Conservation (phyloP, 2,113 vertebrate species). For the Urocolius indicus region DNA sequence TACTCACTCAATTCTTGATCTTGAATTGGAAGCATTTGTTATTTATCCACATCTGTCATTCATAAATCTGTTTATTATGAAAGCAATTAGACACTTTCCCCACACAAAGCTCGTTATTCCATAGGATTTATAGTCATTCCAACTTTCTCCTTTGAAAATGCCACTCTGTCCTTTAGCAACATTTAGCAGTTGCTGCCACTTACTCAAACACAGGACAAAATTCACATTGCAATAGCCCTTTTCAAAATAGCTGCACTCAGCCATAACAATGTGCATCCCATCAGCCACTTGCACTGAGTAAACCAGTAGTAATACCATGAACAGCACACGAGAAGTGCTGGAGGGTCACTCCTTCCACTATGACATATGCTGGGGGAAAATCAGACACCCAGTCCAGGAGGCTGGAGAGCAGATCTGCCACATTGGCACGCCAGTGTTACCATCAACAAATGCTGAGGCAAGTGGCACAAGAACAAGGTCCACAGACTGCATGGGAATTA, state of each 20-base stretch:
- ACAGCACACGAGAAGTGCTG: not conserved
- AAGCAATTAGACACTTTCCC: conserved; percentile 17
- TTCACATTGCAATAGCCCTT: not conserved
- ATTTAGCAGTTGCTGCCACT: not conserved
- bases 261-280: rapidly evolving
- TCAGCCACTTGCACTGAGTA: not conserved
- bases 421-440: not conserved
- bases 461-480: not conserved
- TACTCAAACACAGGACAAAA: not conserved
- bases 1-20: not conserved
- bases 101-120: conserved; percentile 28
- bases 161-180: not conserved
- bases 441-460: not conserved
- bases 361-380: rapidly evolving
- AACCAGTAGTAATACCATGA: not conserved
- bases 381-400: not conserved
- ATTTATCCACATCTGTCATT: conserved; percentile 51
- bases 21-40: conserved; percentile 11
- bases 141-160: conserved; percentile 25
- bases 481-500: not conserved
- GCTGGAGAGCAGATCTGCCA: not conserved
- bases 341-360: not conserved
- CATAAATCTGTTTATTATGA: conserved; percentile 62
- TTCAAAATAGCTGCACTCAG: not conserved
- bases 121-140: not conserved